phyloP scores from a whole-genome alignment of 1,140 invertebrate species.

The Aphaenogaster ashmeadi region DNA sequence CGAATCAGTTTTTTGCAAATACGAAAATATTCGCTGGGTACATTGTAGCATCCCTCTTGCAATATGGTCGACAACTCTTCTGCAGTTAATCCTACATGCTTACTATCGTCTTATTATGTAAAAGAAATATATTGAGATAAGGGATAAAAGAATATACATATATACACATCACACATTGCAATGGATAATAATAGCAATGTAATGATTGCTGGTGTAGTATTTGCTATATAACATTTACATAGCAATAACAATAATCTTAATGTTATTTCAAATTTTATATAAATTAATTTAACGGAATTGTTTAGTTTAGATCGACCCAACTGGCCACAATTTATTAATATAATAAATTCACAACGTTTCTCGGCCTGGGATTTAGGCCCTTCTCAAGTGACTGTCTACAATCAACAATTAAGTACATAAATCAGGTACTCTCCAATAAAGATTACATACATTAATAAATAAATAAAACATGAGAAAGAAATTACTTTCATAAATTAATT shows the following conservation, averaged over 20 bases:
- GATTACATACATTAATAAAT: no score
- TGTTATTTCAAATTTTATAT: background rate
- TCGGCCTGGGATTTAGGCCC: no score
- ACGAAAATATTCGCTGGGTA: background rate
- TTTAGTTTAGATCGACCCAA: no score
- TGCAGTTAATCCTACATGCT: background rate
- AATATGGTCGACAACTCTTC: background rate
- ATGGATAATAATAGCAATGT: conserved; percentile 3
- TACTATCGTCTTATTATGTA: background rate
- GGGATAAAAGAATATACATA: background rate
- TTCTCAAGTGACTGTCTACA: no score
- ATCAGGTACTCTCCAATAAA: no score
- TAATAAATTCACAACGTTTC: no score
- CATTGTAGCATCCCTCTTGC: background rate
- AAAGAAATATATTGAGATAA: background rate
- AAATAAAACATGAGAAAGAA: no score
- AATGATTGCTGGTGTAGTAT: background rate
- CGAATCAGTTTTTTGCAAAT: conserved; percentile 29
- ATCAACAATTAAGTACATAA: no score
- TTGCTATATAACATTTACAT: background rate
- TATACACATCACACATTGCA: background rate
- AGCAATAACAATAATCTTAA: background rate
- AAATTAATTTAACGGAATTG: background rate
- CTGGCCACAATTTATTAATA: no score
- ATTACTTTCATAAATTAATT: background rate